Evolutionary conservation across 2,888 invertebrate species (phyloP).

Genomic region (Aporophyla nigra): DNA sequence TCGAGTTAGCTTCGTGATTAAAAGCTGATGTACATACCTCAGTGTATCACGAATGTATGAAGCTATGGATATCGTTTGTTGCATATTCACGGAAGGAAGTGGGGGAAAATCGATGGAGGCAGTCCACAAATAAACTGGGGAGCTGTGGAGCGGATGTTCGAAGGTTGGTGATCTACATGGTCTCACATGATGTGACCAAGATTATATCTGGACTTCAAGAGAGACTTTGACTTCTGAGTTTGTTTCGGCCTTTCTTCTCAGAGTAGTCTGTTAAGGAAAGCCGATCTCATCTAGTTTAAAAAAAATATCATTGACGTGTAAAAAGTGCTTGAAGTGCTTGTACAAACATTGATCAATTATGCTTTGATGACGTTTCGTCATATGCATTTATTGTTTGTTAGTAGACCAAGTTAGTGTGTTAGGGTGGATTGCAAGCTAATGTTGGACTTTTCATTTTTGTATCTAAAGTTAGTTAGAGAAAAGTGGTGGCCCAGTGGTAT

Average conservation of each 20-base stretch:
- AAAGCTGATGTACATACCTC: not conserved
- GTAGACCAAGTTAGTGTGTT: not conserved
- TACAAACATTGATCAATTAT: too few species aligned
- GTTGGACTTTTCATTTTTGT: not conserved
- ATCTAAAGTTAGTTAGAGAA: not conserved
- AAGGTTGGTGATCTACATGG: too few species aligned
- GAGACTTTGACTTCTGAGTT: too few species aligned
- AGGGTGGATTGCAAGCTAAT: not conserved
- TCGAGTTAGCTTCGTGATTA: constrained; percentile 4
- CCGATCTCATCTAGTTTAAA: too few species aligned
- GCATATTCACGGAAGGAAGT: not conserved
- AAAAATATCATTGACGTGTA: too few species aligned
- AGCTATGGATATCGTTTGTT: not conserved
- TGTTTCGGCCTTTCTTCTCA: too few species aligned
- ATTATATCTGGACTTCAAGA: too few species aligned
- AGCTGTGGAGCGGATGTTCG: not conserved
- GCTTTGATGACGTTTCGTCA: too few species aligned
- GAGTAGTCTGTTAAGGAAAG: too few species aligned
- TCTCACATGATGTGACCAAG: too few species aligned
- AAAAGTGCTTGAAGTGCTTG: too few species aligned
- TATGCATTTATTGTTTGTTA: not conserved
- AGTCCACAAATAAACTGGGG: not conserved
- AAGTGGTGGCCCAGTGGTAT: too few species aligned
- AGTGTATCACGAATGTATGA: not conserved
- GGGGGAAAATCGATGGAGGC: not conserved